A percentile compares a stretch with the other conserved stretches of the same genome.
phyloP scores from a whole-genome alignment of 2,113 vertebrate genomes.

The Clinocottus analis region DNA sequence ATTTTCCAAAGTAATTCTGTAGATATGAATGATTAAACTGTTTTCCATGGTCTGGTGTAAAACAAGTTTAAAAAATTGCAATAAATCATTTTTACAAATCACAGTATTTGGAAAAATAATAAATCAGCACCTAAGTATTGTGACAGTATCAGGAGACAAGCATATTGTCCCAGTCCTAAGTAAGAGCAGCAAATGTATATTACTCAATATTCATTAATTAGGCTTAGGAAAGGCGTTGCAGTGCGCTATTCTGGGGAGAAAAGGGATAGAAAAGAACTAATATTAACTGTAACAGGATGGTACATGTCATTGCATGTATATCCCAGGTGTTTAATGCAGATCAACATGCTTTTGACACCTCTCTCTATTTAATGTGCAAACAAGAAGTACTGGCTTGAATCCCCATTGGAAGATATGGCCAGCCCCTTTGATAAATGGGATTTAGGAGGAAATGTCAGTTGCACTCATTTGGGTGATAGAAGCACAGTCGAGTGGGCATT shows the following conservation, averaged over 20 bases:
- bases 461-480: constrained; percentile 72
- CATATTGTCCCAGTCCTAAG: background rate
- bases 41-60: too few relatives aligned
- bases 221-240: background rate
- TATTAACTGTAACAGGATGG: background rate
- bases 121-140: background rate
- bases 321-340: constrained; percentile 40
- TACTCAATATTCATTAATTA: background rate
- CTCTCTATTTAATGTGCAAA: constrained; percentile 42
- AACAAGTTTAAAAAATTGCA: too few relatives aligned
- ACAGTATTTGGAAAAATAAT: too few relatives aligned
- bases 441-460: constrained; percentile 65
- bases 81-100: too few relatives aligned
- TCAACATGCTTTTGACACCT: constrained; percentile 7
- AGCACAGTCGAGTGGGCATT: constrained; percentile 64
- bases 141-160: background rate
- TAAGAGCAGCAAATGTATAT: background rate
- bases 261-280: too few relatives aligned
- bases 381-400: constrained; percentile 46
- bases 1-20: too few relatives aligned
- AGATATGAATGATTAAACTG: too few relatives aligned
- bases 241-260: too few relatives aligned
- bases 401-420: constrained; percentile 45
- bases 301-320: constrained; percentile 24
- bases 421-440: constrained; percentile 52